phyloP scores from a whole-genome alignment of 2,888 invertebrate species.

The Exocentrus adspersus region DNA sequence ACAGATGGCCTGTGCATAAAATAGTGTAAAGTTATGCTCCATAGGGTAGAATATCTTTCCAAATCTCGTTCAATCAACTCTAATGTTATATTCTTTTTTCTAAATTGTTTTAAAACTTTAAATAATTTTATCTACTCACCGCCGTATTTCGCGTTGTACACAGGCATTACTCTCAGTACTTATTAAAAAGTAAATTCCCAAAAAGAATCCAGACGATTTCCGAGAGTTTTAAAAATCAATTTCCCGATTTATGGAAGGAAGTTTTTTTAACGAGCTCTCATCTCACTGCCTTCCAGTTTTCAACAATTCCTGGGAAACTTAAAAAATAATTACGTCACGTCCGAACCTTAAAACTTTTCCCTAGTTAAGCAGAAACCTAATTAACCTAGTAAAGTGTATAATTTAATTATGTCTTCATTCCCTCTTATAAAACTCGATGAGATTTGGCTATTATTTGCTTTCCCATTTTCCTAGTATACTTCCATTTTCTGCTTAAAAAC shows the following conservation, averaged over 20 bases:
- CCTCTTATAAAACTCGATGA: constrained; percentile 23
- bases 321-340: constrained; percentile 32
- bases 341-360: constrained; percentile 17
- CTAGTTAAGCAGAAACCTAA: constrained; percentile 29
- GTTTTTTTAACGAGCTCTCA: constrained; percentile 21
- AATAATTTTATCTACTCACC: no score
- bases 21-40: no score
- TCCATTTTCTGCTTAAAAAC: constrained; percentile 12
- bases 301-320: constrained; percentile 26
- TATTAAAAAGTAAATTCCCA: no score
- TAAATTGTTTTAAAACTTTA: no score
- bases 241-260: neutral
- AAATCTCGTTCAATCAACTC: no score
- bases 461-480: constrained; percentile 5
- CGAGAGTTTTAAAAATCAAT: constrained; percentile 10
- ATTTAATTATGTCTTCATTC: constrained; percentile 29
- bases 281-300: constrained; percentile 16
- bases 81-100: no score
- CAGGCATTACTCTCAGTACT: no score
- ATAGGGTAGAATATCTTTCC: no score
- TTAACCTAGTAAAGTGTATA: constrained; percentile 30
- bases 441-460: constrained; percentile 22
- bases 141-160: no score
- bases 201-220: neutral
- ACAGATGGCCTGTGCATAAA: no score